Conservation (phyloP, 2,113 vertebrate genomes). For the Glaucidium brasilianum region DNA sequence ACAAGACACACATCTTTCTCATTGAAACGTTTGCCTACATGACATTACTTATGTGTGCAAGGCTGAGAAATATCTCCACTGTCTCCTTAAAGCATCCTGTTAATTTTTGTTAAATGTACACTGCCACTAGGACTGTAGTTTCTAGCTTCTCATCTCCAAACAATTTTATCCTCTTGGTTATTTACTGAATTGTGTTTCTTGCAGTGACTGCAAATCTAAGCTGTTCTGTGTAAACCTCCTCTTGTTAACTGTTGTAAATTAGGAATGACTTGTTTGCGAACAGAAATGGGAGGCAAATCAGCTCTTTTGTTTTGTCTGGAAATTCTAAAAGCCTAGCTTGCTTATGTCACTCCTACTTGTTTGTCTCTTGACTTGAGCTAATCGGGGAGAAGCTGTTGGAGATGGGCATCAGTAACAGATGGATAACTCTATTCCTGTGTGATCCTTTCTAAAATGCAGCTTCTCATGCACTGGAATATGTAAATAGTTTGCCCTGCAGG, state of each 20-base stretch:
- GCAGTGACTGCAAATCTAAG: neutral
- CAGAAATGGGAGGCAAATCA: neutral
- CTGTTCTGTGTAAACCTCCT: neutral
- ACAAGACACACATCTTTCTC: neutral
- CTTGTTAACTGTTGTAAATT: neutral
- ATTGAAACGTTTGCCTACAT: neutral
- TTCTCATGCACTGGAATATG: neutral
- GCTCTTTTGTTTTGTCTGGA: neutral
- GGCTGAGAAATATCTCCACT: neutral
- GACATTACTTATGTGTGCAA: neutral
- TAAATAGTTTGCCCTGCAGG: neutral
- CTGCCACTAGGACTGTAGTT: neutral
- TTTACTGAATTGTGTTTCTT: neutral
- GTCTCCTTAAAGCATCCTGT: neutral
- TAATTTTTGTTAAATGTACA: neutral
- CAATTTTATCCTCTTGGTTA: neutral
- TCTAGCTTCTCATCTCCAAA: neutral
- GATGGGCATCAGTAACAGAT: neutral
- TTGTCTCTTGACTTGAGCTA: neutral
- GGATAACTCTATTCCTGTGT: neutral
- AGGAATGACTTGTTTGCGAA: neutral
- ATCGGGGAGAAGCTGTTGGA: neutral
- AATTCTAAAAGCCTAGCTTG: neutral
- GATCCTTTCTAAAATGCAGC: neutral
- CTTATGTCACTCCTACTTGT: neutral